phyloP scores from a whole-genome alignment of 2,113 vertebrate genomes.

The Circaetus cinerascens region DNA sequence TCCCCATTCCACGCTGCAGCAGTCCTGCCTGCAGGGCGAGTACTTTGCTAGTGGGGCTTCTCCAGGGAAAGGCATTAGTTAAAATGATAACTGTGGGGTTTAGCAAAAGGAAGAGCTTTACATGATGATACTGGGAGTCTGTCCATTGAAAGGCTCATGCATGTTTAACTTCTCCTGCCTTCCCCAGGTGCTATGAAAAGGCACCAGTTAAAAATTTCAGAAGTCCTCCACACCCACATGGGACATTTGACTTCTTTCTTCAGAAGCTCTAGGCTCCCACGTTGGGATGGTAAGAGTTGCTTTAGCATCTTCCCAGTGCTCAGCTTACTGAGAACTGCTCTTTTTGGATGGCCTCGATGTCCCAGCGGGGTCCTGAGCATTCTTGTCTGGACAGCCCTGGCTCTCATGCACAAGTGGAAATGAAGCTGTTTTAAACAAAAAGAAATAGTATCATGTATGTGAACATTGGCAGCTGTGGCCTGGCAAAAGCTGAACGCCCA shows the following conservation, averaged over 20 bases:
- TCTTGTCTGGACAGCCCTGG: constrained; percentile 12
- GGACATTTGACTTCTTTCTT: background rate
- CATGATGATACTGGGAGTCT: background rate
- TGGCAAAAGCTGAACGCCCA: background rate
- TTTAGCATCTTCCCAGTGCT: background rate
- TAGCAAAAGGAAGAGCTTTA: background rate
- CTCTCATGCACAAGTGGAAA: background rate
- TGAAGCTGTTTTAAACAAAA: background rate
- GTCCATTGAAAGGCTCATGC: background rate
- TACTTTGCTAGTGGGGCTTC: background rate
- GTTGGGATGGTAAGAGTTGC: background rate
- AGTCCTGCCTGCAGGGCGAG: background rate
- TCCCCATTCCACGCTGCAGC: background rate
- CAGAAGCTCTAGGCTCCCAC: background rate
- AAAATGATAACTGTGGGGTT: background rate
- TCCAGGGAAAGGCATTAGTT: background rate
- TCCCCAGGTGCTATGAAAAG: background rate
- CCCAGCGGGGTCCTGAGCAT: background rate
- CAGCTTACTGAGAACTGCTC: constrained; percentile 2
- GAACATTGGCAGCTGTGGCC: background rate
- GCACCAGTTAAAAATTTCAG: background rate
- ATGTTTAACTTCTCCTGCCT: background rate
- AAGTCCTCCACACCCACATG: background rate
- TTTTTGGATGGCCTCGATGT: background rate
- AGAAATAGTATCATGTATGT: background rate